Conservation (phyloP, 1,140 invertebrate genomes). For the Heliconius hewitsoni region DNA sequence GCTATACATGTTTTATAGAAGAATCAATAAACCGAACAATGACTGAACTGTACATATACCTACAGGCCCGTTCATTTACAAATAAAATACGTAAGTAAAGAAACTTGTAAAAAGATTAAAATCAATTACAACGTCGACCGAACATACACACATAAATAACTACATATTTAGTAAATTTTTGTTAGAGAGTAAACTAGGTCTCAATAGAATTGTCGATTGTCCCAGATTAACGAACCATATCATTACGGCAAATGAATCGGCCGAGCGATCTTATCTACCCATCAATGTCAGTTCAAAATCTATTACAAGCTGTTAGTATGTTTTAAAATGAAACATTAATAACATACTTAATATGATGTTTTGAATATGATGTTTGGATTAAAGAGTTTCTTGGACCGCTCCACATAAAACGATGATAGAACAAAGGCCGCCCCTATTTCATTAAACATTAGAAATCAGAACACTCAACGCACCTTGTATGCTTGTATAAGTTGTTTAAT, state of each 20-base stretch:
- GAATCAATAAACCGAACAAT: no score
- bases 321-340: slow-evolving; percentile 21
- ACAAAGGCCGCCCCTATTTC: not conserved
- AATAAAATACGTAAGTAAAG: not conserved
- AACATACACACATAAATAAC: not conserved
- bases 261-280: slow-evolving; percentile 65
- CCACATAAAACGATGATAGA: not conserved
- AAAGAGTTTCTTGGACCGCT: not conserved
- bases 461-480: not conserved
- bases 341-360: slow-evolving; percentile 10
- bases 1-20: no score
- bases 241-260: slow-evolving; percentile 76
- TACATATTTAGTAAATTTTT: not conserved
- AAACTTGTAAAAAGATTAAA: not conserved
- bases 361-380: slow-evolving; percentile 10
- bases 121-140: not conserved
- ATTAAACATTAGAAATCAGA: slow-evolving; percentile 5
- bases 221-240: slow-evolving; percentile 78
- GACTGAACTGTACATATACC: no score
- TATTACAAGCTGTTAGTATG: slow-evolving; percentile 57
- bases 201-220: slow-evolving; percentile 66
- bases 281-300: slow-evolving; percentile 71
- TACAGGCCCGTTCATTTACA: no score
- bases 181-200: slow-evolving; percentile 13
- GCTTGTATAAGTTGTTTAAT: not conserved